phyloP scores from a whole-genome alignment of 1,140 invertebrate genomes.

The Ceratosolen fusciceps region DNA sequence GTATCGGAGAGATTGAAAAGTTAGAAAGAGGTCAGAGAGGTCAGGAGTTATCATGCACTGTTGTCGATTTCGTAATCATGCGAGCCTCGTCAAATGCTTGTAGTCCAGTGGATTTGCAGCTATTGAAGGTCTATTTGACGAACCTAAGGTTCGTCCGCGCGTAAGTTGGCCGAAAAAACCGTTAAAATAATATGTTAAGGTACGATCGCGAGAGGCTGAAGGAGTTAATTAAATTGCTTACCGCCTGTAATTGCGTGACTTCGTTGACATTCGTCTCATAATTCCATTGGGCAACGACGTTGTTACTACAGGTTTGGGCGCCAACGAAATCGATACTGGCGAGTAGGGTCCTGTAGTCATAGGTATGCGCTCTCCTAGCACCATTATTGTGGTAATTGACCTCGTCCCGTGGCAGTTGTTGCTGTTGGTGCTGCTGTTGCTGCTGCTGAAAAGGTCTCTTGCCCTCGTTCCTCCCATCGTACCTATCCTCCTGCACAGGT shows the following conservation, averaged over 20 bases:
- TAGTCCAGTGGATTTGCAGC: too few species aligned
- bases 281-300: constrained; percentile 88
- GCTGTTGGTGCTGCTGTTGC: background rate
- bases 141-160: too few species aligned
- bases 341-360: constrained; percentile 71
- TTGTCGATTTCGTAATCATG: background rate
- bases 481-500: background rate
- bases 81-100: background rate
- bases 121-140: too few species aligned
- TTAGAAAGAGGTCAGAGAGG: background rate
- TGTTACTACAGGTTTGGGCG: constrained; percentile 83
- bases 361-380: constrained; percentile 48
- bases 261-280: constrained; percentile 91
- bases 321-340: constrained; percentile 80
- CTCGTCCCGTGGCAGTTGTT: too few species aligned
- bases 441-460: constrained; percentile 16
- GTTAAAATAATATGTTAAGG: too few species aligned
- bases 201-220: too few species aligned
- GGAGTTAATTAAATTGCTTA: constrained; percentile 73
- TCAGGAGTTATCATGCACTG: background rate
- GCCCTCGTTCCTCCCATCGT: constrained; percentile 54
- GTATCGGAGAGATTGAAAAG: background rate
- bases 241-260: constrained; percentile 84
- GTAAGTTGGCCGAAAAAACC: too few species aligned
- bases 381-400: too few species aligned